Base-by-base conservation (phyloP, 2,797 vertebrate species). In the Typhlichthys eigenmanni region DNA sequence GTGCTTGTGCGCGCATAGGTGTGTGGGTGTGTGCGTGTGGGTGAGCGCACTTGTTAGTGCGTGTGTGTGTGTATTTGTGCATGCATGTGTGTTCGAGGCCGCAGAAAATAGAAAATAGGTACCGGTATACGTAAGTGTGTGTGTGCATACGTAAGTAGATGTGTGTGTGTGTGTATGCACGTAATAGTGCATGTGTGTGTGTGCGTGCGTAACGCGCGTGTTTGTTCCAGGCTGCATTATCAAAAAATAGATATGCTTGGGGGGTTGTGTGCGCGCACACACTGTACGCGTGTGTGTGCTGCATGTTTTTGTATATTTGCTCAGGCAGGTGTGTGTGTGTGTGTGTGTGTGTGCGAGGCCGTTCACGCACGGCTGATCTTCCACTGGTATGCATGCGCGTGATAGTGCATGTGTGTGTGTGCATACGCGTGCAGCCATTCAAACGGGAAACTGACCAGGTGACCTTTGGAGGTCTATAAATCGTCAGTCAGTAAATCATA, bases 381-480 rank as follows among this genome's bases (percentile, higher is more conserved):
- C 17, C 24, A 2, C 9, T 53, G 5, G 11, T 53, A 10, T 19
- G 24, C 12, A 17, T 52, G 24, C 24, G 3, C 24, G 3, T 24
- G 24, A 24, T 24, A 69, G 14, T 71, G 48, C 16, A 62, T 24
- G 71, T 48, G 38, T 54, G 53, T 17, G 66, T 71, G 66, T 62
- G 61, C 48, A 68, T 11, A 50, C 60, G 64, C 34, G 47, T 76
- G 78, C 73, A 78, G 55, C 69, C 57, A 76, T 75, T 83, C 70
- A 76, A 81, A 86, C 78, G 79, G 79, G 80, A 78, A 84, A 76
- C 24, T 64, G 79, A 78, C 85, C 77, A n/a, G 68, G 66, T 29
- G 66, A 83, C 85, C 80, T 83, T 85, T 74, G 68, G 78, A 74
- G 87, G 85, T 85, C 80, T 17, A 17, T 17, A 17, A 17, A 17